phyloP scores from a whole-genome alignment of 2,797 vertebrate species.

The Sebastes melanostomus region DNA sequence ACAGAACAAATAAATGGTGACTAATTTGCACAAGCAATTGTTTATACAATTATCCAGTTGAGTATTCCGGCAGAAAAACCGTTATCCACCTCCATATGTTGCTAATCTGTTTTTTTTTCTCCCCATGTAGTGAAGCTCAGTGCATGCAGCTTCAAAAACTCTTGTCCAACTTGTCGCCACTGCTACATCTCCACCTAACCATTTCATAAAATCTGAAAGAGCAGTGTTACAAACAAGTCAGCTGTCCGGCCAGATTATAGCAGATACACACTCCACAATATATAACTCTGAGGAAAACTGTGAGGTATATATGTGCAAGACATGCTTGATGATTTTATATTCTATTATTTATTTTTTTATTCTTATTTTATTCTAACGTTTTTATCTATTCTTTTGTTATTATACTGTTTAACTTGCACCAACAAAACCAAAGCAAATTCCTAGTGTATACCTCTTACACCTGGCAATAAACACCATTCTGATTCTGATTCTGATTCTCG shows the following conservation, averaged over 20 bases:
- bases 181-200: slow-evolving; percentile 10
- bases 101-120: slow-evolving; percentile 54
- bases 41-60: slow-evolving; percentile 81
- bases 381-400: no score
- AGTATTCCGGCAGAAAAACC: slow-evolving; percentile 73
- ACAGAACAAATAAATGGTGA: slow-evolving; percentile 81
- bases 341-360: not conserved
- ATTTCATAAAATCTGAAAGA: slow-evolving; percentile 35
- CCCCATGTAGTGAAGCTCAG: slow-evolving; percentile 38
- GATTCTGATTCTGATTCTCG: no score
- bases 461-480: no score
- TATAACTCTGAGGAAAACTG: not conserved
- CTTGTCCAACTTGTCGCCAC: not conserved
- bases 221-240: slow-evolving; percentile 43
- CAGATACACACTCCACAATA: not conserved
- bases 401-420: no score
- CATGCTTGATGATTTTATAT: not conserved
- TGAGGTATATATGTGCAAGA: not conserved
- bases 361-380: no score
- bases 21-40: slow-evolving; percentile 76
- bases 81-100: slow-evolving; percentile 77
- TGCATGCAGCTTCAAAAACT: slow-evolving; percentile 20
- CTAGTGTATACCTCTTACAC: no score
- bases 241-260: slow-evolving; percentile 18
- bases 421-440: no score